A percentile compares a stretch with the other conserved stretches of the same genome.
Conservation (phyloP, 53 echinoderm and acorn worm species). For the Echinarachnius parma region DNA sequence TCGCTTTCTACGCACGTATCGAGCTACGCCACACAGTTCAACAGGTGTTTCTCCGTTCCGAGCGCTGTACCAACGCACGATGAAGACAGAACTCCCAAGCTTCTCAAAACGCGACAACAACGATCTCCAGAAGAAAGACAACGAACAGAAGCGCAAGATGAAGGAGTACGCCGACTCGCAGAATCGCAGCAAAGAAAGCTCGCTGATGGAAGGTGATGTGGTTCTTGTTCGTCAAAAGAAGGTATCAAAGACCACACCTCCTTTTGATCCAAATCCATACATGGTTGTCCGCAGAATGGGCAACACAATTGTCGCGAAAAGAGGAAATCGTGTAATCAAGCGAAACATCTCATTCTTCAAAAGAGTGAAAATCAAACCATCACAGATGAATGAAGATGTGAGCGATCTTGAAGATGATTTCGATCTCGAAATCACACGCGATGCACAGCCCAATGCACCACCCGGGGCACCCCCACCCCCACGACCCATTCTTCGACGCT, state of each 20-base stretch:
- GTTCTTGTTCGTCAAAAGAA: slow-evolving; percentile 58
- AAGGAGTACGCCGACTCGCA: slow-evolving; percentile 23
- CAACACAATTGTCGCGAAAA: slow-evolving; percentile 39
- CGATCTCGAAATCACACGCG: too few species aligned
- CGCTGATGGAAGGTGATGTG: slow-evolving; percentile 48
- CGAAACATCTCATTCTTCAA: slow-evolving; percentile 62
- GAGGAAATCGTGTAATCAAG: slow-evolving; percentile 34
- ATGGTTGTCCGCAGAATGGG: slow-evolving; percentile 45
- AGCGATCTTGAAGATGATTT: too few species aligned
- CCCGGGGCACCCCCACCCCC: too few species aligned
- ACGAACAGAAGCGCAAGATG: slow-evolving; percentile 50
- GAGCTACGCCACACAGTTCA: slow-evolving; percentile 52
- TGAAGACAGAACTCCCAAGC: slow-evolving; percentile 39
- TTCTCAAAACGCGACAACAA: slow-evolving; percentile 1
- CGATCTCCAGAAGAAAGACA: slow-evolving; percentile 3
- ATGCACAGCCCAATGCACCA: too few species aligned
- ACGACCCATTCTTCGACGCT: too few species aligned
- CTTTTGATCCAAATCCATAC: slow-evolving; percentile 60
- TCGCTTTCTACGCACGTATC: slow-evolving; percentile 5
- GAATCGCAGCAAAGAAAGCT: slow-evolving; percentile 28
- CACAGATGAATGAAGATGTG: too few species aligned
- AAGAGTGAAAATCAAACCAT: too few species aligned
- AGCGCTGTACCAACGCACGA: too few species aligned
- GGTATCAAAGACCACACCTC: slow-evolving; percentile 35
- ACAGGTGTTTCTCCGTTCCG: too few species aligned